phyloP scores from a whole-genome alignment of 2,888 invertebrate genomes.

The Caenorhabditis sp. region DNA sequence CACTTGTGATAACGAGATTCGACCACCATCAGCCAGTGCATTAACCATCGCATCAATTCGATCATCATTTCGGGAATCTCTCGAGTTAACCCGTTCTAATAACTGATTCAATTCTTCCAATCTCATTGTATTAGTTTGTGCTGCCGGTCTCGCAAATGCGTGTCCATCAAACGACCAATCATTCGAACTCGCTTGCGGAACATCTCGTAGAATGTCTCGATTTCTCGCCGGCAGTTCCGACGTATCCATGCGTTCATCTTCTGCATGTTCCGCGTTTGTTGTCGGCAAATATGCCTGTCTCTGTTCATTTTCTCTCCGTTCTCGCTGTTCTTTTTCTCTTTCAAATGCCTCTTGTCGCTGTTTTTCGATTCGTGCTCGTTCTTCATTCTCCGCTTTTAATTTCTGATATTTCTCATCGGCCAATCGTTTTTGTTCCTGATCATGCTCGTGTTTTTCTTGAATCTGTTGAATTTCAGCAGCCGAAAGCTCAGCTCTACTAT shows the following conservation, averaged over 20 bases:
- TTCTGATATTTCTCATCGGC: conserved; percentile 26
- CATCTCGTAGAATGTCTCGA: conserved; percentile 27
- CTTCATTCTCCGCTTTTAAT: conserved; percentile 48
- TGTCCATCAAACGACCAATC: conserved; percentile 43
- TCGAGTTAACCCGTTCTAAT: conserved; percentile 29
- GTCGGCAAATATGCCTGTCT: conserved; percentile 6
- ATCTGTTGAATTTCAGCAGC: conserved; percentile 38
- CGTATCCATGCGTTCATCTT: conserved; percentile 15
- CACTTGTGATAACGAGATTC: conserved; percentile 21
- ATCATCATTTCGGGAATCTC: not conserved
- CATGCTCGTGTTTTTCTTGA: conserved; percentile 26
- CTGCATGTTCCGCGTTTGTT: not conserved
- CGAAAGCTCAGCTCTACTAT: conserved; percentile 24
- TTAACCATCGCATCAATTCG: conserved; percentile 34
- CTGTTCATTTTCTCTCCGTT: conserved; percentile 27
- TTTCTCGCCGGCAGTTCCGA: conserved; percentile 7
- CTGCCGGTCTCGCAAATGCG: conserved; percentile 23
- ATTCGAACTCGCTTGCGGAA: conserved; percentile 19
- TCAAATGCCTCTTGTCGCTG: conserved; percentile 30
- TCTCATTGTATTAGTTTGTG: conserved; percentile 16
- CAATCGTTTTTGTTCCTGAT: conserved; percentile 20
- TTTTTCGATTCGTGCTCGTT: conserved; percentile 41
- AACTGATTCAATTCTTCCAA: conserved; percentile 39
- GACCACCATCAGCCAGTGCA: conserved; percentile 33
- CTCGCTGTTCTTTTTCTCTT: conserved; percentile 26